A percentile compares a stretch with the other conserved stretches of the same genome.
These are phyloP conservation scores for Pluvialis apricaria DNA, from an alignment of 2,113 vertebrate genomes.

Conservation along the genomic window DNA sequence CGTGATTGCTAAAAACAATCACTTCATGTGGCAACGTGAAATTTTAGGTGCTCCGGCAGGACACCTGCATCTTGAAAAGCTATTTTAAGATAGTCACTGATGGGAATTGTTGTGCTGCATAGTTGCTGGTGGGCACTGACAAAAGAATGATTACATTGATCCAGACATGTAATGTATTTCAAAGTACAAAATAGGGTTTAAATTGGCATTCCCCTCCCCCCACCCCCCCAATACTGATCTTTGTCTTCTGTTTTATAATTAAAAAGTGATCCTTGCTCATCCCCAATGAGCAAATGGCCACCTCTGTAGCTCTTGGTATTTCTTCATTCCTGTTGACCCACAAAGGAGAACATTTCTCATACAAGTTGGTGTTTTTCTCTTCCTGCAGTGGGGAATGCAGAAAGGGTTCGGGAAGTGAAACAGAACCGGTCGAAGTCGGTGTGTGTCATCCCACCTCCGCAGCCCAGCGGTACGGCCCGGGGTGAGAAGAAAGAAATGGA, in stretches of 20 bases:
- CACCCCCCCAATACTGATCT: background rate
- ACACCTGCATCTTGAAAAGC: background rate
- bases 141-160: background rate
- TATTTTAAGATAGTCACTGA: background rate
- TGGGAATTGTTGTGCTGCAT: background rate
- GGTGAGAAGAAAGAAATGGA: background rate
- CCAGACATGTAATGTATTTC: background rate
- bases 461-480: rapidly evolving
- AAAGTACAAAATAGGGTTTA: background rate
- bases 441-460: background rate
- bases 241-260: background rate
- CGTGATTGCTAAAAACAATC: rapidly evolving
- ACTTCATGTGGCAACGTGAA: rapidly evolving
- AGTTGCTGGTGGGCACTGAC: background rate
- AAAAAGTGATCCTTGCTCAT: background rate
- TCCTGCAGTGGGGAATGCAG: background rate
- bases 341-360: background rate
- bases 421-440: background rate
- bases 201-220: background rate
- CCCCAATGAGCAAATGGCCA: rapidly evolving
- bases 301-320: background rate
- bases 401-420: background rate
- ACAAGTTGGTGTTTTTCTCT: background rate
- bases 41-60: background rate
- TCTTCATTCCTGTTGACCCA: background rate